A percentile compares a stretch with the other conserved stretches of the same genome.
phyloP scores from a whole-genome alignment of 2,797 vertebrate genomes.

The Dryobates pubescens region DNA sequence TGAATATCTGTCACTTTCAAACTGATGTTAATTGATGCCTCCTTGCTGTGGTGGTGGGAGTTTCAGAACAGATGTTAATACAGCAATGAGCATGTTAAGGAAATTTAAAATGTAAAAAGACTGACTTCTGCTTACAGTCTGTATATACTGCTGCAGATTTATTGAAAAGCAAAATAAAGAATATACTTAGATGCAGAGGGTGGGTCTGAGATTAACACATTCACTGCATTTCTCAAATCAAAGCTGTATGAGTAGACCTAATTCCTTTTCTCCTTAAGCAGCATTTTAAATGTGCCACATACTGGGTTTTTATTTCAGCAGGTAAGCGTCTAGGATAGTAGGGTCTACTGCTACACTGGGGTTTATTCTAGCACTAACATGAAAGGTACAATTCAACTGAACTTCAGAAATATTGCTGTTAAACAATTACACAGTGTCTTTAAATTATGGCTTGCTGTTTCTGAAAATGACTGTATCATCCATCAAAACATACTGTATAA shows the following conservation, averaged over 20 bases:
- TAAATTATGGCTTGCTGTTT: slow-evolving; percentile 54
- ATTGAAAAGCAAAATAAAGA: slow-evolving; percentile 48
- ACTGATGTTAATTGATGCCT: slow-evolving; percentile 65
- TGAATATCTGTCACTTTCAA: slow-evolving; percentile 64
- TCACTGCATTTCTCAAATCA: background rate
- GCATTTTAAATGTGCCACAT: background rate
- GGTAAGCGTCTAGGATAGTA: background rate
- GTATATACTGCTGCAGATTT: slow-evolving; percentile 18
- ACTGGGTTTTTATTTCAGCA: background rate
- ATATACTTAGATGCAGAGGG: background rate
- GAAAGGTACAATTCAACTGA: slow-evolving; percentile 6
- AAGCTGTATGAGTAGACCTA: background rate
- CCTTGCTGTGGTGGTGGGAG: slow-evolving; percentile 36
- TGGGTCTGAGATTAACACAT: background rate
- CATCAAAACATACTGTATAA: slow-evolving; percentile 17
- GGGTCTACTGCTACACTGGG: background rate
- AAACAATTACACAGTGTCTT: slow-evolving; percentile 49
- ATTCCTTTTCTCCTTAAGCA: background rate
- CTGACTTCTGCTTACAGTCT: slow-evolving; percentile 36
- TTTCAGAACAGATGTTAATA: slow-evolving; percentile 64
- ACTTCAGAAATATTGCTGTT: slow-evolving; percentile 41
- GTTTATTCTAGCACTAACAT: background rate
- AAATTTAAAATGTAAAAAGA: slow-evolving; percentile 49
- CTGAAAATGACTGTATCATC: slow-evolving; percentile 41
- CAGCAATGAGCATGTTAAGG: slow-evolving; percentile 18